Percentiles rank a stretch among this genome's conserved stretches.
phyloP scores from a whole-genome alignment of 2,113 vertebrate species.

The Riparia riparia region DNA sequence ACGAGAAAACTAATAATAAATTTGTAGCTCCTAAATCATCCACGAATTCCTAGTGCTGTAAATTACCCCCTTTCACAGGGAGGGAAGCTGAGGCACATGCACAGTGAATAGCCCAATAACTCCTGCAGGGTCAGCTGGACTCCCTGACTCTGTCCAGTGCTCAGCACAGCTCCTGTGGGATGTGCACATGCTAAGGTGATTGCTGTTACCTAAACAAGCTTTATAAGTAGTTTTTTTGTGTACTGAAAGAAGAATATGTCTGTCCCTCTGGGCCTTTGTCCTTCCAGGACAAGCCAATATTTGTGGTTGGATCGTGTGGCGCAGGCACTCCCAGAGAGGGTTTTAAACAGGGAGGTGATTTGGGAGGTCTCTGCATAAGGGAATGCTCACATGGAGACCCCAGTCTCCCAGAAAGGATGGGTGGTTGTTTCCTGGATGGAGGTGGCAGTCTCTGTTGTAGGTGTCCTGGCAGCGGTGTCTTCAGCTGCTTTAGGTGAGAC shows the following conservation, averaged over 20 bases:
- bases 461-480: background rate
- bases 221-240: background rate
- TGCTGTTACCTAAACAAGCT: background rate
- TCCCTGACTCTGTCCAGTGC: background rate
- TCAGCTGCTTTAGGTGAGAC: background rate
- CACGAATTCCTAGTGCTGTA: background rate
- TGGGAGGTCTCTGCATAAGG: background rate
- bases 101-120: background rate
- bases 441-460: background rate
- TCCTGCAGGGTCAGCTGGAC: background rate
- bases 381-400: background rate
- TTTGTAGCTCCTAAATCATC: background rate
- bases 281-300: background rate
- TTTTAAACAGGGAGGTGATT: background rate
- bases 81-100: background rate
- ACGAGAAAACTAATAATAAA: background rate
- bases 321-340: background rate
- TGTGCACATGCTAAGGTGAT: background rate
- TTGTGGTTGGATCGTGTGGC: accelerated
- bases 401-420: background rate
- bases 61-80: background rate
- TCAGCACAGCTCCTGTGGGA: background rate
- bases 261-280: background rate
- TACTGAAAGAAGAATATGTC: background rate
- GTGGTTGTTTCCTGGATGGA: background rate